A percentile compares a stretch with the other conserved stretches of the same genome.
Evolutionary conservation across 2,797 vertebrate genomes (phyloP).

Genomic region (Diceros bicornis): DNA sequence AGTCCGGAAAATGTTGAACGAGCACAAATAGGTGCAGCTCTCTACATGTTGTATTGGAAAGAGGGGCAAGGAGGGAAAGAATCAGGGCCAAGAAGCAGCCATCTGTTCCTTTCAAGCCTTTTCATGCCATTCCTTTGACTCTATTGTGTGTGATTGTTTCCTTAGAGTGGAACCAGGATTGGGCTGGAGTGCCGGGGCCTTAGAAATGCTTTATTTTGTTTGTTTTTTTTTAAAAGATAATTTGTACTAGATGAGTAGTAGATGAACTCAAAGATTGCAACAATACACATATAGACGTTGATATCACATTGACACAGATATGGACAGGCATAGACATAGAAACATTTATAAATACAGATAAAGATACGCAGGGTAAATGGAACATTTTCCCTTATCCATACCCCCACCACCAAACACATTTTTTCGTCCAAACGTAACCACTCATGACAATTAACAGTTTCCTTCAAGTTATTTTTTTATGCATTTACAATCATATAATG

Average conservation of each 20-base stretch:
- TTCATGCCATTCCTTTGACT: background rate
- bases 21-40: background rate
- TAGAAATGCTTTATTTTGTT: conserved; percentile 1
- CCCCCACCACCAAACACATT: background rate
- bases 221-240: background rate
- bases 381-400: background rate
- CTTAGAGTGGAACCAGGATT: background rate
- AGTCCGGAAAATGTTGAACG: background rate
- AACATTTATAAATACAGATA: background rate
- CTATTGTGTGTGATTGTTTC: background rate
- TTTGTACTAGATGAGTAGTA: background rate
- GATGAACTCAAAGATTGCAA: background rate
- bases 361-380: background rate
- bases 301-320: background rate
- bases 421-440: background rate
- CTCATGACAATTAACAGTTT: background rate
- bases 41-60: background rate
- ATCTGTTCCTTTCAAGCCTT: background rate
- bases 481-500: background rate
- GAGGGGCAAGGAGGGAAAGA: background rate
- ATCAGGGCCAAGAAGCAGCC: background rate
- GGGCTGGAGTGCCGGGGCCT: background rate
- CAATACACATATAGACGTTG: background rate
- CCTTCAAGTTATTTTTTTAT: background rate
- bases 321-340: background rate